phyloP scores from a whole-genome alignment of 2,888 invertebrate species.

The Andrena haemorrhoa region DNA sequence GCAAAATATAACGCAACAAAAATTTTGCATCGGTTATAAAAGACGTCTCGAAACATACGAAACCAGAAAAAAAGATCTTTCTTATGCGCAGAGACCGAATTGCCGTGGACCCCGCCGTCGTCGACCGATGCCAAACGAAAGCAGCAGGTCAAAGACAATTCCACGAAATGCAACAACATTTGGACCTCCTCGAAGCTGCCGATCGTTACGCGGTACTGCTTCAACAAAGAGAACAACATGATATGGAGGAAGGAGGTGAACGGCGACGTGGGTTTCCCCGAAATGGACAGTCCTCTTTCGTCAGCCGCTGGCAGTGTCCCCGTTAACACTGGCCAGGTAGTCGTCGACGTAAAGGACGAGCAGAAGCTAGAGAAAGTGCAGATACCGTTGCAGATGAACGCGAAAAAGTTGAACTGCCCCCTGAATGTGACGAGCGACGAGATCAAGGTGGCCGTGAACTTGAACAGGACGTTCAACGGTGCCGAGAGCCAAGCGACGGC shows the following conservation, averaged over 20 bases:
- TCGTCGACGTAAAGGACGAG: constrained; percentile 3
- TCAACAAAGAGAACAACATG: constrained; percentile 68
- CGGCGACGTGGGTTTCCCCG: background rate
- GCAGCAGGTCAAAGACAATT: constrained; percentile 67
- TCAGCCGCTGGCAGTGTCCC: background rate
- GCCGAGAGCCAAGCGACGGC: constrained; percentile 47
- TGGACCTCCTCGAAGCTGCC: constrained; percentile 79
- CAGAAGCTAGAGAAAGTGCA: constrained; percentile 30
- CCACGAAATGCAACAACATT: constrained; percentile 73
- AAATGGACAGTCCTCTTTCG: constrained; percentile 5
- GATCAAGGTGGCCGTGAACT: constrained; percentile 35
- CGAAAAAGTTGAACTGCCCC: constrained; percentile 11
- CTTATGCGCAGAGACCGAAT: constrained; percentile 56
- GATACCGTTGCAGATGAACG: constrained; percentile 24
- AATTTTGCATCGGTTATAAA: too few relatives aligned
- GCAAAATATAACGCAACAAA: too few relatives aligned
- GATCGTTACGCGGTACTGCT: constrained; percentile 79
- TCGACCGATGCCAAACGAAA: constrained; percentile 66
- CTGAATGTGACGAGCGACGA: constrained; percentile 33
- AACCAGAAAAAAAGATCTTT: background rate
- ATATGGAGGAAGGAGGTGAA: constrained; percentile 49
- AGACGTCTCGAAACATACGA: background rate
- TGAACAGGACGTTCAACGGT: constrained; percentile 33
- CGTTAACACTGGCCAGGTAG: background rate
- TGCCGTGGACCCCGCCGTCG: constrained; percentile 63